Evolutionary conservation across 2,113 vertebrate genomes (phyloP).

Genomic region (Istiophorus platypterus): DNA sequence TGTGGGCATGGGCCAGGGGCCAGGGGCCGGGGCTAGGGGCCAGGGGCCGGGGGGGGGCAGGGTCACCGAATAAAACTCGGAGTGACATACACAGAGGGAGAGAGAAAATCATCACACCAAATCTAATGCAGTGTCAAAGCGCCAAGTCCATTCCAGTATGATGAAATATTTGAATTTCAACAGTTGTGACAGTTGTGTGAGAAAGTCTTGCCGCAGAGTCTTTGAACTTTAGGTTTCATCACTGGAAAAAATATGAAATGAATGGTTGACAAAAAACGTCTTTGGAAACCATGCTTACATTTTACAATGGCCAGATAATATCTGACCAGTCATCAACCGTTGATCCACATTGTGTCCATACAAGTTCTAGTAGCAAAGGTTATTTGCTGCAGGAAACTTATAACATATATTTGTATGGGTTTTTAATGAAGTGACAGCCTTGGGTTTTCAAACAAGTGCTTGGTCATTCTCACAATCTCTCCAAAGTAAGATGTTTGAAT

Average conservation of each 20-base stretch:
- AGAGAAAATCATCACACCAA: slow-evolving; percentile 29
- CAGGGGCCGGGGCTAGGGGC: too few species aligned
- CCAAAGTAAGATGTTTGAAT: slow-evolving; percentile 12
- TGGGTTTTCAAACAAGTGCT: not conserved
- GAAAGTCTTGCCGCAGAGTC: not conserved
- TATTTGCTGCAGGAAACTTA: slow-evolving; percentile 4
- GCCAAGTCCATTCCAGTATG: slow-evolving; percentile 16
- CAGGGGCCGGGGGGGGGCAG: too few species aligned
- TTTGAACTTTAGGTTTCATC: not conserved
- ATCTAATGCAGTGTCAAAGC: slow-evolving; percentile 17
- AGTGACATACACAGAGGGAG: slow-evolving; percentile 26
- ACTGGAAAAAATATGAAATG: not conserved
- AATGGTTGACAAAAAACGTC: not conserved
- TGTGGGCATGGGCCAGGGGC: too few species aligned
- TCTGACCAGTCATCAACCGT: not conserved
- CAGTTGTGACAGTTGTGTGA: not conserved
- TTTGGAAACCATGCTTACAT: not conserved
- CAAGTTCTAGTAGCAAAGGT: not conserved
- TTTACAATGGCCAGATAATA: not conserved
- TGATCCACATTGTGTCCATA: not conserved
- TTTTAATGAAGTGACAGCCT: not conserved
- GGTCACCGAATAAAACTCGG: not conserved
- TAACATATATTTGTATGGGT: not conserved
- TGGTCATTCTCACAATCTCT: not conserved
- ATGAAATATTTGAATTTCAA: slow-evolving; percentile 23